A percentile compares a stretch with the other conserved stretches of the same genome.
These are phyloP conservation scores for Sebastes umbrosus DNA, from an alignment of 2,797 vertebrate species.

Conservation along the genomic window DNA sequence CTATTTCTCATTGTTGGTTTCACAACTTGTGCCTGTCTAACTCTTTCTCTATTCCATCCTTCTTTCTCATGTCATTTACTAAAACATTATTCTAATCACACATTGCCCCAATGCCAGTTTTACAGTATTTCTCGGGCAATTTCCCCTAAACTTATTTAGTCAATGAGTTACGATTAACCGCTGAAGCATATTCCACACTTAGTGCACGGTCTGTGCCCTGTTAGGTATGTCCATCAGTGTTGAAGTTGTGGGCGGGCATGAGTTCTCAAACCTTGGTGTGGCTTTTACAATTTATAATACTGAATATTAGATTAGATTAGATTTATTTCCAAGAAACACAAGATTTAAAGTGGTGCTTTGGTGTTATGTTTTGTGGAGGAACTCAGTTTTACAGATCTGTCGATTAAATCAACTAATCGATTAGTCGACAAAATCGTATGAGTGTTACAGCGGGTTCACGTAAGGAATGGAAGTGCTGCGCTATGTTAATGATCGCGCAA, in stretches of 20 bases:
- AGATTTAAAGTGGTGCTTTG: too few species aligned
- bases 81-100: background rate
- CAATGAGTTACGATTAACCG: background rate
- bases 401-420: too few species aligned
- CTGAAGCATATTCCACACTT: background rate
- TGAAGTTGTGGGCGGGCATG: background rate
- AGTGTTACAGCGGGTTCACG: accelerated
- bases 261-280: slow-evolving; percentile 3
- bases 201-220: background rate
- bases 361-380: too few species aligned
- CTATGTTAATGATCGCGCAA: too few species aligned
- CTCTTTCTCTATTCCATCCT: background rate
- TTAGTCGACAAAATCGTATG: too few species aligned
- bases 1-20: background rate
- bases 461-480: too few species aligned
- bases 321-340: too few species aligned
- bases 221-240: background rate
- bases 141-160: background rate
- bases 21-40: background rate
- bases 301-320: background rate
- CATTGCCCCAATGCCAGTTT: background rate
- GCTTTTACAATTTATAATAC: slow-evolving; percentile 9
- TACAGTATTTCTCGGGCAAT: background rate
- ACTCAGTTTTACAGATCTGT: too few species aligned
- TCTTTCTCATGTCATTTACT: background rate